Percentiles rank a stretch among this genome's conserved stretches.
phyloP scores from a whole-genome alignment of 92 coral and sea anemone species.

The Palythoa caribaeorum region DNA sequence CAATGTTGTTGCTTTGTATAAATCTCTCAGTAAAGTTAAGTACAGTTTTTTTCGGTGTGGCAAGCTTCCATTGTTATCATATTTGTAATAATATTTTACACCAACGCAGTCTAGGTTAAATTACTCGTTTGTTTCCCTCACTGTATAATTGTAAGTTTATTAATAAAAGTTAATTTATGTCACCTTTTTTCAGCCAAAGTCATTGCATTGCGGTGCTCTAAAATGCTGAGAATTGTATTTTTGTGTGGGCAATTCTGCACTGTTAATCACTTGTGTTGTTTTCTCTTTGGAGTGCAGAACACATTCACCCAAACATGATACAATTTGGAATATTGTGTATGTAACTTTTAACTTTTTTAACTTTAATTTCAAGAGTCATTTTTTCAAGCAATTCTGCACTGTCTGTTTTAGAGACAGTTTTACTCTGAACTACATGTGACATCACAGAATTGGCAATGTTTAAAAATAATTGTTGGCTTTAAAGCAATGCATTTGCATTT shows the following conservation, averaged over 20 bases:
- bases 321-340: conserved; percentile 5
- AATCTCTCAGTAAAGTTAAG: conserved; percentile 13
- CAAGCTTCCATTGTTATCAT: conserved; percentile 6
- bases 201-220: conserved; percentile 1
- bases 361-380: conserved; percentile 19
- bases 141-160: conserved; percentile 5
- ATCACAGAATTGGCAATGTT: conserved; percentile 12
- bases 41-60: conserved; percentile 8
- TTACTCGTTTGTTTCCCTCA: conserved; percentile 4
- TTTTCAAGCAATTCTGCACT: conserved; percentile 13
- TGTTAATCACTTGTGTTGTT: conserved; percentile 16
- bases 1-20: conserved; percentile 20
- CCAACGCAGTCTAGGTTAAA: neutral
- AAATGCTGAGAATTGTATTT: conserved; percentile 9
- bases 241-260: conserved; percentile 16
- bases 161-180: conserved; percentile 2
- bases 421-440: conserved; percentile 13
- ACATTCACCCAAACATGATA: conserved; percentile 20
- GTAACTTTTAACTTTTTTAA: conserved; percentile 3
- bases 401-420: conserved; percentile 14
- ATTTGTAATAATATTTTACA: neutral
- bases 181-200: conserved; percentile 3
- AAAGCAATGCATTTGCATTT: conserved; percentile 9
- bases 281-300: conserved; percentile 12
- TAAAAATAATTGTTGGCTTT: neutral